Percentiles rank a stretch among this genome's conserved stretches.
phyloP scores from a whole-genome alignment of 2,797 vertebrate species.

The Meda fulgida region DNA sequence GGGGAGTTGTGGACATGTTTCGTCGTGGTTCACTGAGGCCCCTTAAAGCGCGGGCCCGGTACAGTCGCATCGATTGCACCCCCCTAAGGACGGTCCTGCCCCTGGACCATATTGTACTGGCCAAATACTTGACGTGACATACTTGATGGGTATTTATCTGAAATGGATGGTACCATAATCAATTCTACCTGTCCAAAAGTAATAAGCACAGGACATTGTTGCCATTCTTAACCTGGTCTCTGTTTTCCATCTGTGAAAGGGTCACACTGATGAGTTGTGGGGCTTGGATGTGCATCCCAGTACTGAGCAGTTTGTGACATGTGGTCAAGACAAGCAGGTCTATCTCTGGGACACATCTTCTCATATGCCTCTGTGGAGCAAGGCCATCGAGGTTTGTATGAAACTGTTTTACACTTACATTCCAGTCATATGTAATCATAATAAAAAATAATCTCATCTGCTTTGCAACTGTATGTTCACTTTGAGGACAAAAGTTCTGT shows the following conservation, averaged over 20 bases:
- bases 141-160: neutral
- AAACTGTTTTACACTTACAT: neutral
- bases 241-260: constrained; percentile 71
- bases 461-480: neutral
- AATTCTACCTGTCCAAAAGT: neutral
- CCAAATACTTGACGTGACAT: neutral
- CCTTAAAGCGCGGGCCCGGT: neutral
- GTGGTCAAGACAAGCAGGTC: constrained; percentile 87
- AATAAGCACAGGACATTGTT: neutral
- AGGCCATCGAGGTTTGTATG: constrained; percentile 81
- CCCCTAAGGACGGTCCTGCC: neutral
- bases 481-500: neutral
- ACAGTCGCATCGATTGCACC: neutral
- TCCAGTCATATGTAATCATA: neutral
- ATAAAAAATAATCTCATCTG: neutral
- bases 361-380: constrained; percentile 90
- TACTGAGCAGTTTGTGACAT: constrained; percentile 87
- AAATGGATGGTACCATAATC: neutral
- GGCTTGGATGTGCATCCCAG: constrained; percentile 86
- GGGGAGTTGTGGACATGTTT: neutral
- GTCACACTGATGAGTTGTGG: constrained; percentile 92
- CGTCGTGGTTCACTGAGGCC: fast-evolving
- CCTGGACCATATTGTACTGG: neutral
- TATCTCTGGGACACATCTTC: constrained; percentile 86
- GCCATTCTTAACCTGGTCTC: neutral